Conservation (phyloP, 2,797 vertebrate genomes). For the Meda fulgida region DNA sequence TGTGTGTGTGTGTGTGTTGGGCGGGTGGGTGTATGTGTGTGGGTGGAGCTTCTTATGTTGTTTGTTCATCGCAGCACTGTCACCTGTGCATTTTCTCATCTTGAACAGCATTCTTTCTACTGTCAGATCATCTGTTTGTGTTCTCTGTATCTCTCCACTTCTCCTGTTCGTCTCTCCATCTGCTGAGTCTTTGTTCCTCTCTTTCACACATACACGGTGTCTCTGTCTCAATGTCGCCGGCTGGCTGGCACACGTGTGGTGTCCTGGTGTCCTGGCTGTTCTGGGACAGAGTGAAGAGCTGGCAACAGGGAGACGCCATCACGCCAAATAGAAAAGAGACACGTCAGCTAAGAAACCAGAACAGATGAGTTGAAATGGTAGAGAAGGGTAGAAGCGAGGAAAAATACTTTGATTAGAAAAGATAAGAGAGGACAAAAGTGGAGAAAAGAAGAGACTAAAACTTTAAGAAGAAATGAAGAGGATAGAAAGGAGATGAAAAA, state of each 20-base stretch:
- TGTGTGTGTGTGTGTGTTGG: conserved; percentile 14
- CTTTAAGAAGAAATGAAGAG: conserved; percentile 10
- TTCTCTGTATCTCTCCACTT: conserved; percentile 42
- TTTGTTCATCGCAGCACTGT: conserved; percentile 46
- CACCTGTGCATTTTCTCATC: conserved; percentile 35
- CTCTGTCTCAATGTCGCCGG: conserved; percentile 44
- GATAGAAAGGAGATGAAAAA: conserved; percentile 11
- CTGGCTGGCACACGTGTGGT: conserved; percentile 44
- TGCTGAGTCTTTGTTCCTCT: conserved; percentile 47
- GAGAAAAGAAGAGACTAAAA: not conserved
- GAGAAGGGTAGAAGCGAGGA: not conserved
- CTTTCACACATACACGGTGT: conserved; percentile 48
- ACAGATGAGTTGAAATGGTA: not conserved
- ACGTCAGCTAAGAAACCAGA: conserved; percentile 36
- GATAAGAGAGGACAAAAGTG: not conserved
- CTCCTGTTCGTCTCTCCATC: conserved; percentile 42
- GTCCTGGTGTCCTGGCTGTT: conserved; percentile 47
- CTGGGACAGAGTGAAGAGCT: conserved; percentile 47
- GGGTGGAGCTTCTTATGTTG: conserved; percentile 35
- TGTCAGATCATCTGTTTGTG: conserved; percentile 31
- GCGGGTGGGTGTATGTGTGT: conserved; percentile 38
- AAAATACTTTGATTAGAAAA: not conserved
- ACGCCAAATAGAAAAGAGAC: conserved; percentile 48
- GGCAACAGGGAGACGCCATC: conserved; percentile 46
- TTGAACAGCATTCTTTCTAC: conserved; percentile 11